Base-by-base conservation (phyloP, 1,140 invertebrate genomes). In the Drosophila nannoptera region DNA sequence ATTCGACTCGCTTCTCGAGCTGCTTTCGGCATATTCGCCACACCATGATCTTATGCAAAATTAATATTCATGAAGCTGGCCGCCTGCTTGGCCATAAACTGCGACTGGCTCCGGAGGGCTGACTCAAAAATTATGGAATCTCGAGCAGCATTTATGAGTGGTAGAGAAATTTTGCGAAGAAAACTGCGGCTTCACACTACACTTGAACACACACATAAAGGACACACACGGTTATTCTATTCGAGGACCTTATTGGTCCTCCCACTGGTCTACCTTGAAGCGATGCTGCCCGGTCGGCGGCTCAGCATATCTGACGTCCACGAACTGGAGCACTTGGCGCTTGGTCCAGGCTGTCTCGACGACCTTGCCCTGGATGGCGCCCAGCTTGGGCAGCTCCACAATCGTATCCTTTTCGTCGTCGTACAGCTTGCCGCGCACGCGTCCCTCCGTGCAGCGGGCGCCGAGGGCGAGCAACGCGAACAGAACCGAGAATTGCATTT, bases 301-400 rank as follows among this genome's bases (percentile, higher is more conserved):
- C 33, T 89, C 81, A 4, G 82, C 89, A 55, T 89, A 90, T 80
- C 76, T 62, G 1, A 90, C 65, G 74, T 87, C 81, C 5, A 88
- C 78, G 70, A 90, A 90, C 60, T 90, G 84, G 33, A 88, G 33
- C 42, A 90, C 81, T 49, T 88, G 75, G 0, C 87, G 75, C 7
- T 84, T 63, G 0, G 77, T 83, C 89, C 89, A 90, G 5, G 89
- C 75, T 0, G 89, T 88, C 45, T 84, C 74, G 3, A 78, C 33
- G 42, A 77, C 73, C 38, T 77, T 86, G 7, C 89, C 89, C 71
- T 84, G 77, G 11, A 90, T 77, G 5, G 69, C 49, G 33, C 89
- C 89, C 49, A 90, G 52, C 2, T 77, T 87, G 9, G 88, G 81
- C 42, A 90, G 36, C 29, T 76, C 73, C 0, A 90, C 58, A n/a